Base-by-base conservation (phyloP, 2,888 invertebrate genomes). In the Epinotia demarniana region DNA sequence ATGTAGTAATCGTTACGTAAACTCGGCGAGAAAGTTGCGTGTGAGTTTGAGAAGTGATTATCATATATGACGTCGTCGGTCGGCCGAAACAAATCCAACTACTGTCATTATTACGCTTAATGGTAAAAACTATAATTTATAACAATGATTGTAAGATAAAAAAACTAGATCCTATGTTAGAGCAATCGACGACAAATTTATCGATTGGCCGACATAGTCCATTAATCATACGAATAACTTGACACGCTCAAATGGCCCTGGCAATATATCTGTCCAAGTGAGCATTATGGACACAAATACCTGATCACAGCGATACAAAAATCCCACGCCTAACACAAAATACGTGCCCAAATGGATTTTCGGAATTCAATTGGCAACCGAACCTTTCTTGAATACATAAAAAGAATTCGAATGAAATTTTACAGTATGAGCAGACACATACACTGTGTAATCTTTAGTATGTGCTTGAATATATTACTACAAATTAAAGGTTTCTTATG, bases 1-100 rank as follows among this genome's bases (percentile, higher is more conserved):
- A 81, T 87, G 85, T 87, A 85, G 87, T 88, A 89, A 89, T 81
- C 62, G 80, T 91, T 91, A 87, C 88, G 87, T 88, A 89, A 75
- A 90, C 76, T 63, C 53, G 78, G 74, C 82, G 88, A 85, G 89
- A 90, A 90, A 90, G 91, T 87, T 84, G 86, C 85, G 87, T 86
- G 86, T 85, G 86, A 86, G 83, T 82, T 85, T 81, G 80, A 80
- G 82, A 84, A 81, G 80, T 77, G 76, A 72, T 76, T 82, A 81
- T 82, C 80, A 72, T 67, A 53, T n/a, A 23, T 27, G 23, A 27
- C 63, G 67, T 43, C 43, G 66, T 57, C 19, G 70, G 57, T 39
- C 66, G 60, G 55, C 39, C 19, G 66, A 61, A 67, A 72, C 60
- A 60, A 39, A 61, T 62, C 18, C 75, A 27, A 27, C 49, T n/a